Conservation (phyloP, 2,797 vertebrate genomes). For the Enteromius afrohamiltoni region DNA sequence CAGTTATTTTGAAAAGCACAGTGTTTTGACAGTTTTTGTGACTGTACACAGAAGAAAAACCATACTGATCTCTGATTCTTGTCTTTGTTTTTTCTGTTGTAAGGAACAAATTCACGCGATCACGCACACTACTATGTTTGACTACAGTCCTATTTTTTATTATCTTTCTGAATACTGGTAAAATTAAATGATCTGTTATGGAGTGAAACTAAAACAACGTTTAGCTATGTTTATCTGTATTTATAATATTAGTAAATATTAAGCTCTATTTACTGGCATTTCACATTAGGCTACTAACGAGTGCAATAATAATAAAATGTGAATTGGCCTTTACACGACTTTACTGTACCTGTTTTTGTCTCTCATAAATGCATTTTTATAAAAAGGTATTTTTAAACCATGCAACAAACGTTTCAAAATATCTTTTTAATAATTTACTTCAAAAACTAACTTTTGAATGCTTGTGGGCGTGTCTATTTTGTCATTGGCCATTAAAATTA, state of each 20-base stretch:
- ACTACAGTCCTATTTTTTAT: not conserved
- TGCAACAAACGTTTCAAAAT: not conserved
- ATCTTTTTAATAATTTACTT: not conserved
- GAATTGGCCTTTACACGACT: not conserved
- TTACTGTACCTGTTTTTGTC: no score
- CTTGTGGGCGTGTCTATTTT: not conserved
- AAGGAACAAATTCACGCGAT: no score
- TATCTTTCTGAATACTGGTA: not conserved
- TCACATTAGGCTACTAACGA: no score
- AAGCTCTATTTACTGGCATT: not conserved
- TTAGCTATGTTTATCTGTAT: not conserved
- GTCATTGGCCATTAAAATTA: not conserved
- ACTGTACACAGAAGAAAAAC: not conserved
- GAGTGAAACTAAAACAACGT: not conserved
- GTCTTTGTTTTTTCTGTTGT: no score
- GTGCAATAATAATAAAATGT: not conserved
- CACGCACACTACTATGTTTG: not conserved
- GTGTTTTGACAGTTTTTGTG: not conserved
- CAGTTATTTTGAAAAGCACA: not conserved
- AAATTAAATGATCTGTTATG: not conserved
- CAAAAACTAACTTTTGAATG: not conserved
- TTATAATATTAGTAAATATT: not conserved
- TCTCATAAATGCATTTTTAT: not conserved
- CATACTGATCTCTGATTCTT: no score
- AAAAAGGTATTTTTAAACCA: not conserved